Base-by-base conservation (phyloP, 1,140 invertebrate genomes). In the Rhyacophila brunnea region DNA sequence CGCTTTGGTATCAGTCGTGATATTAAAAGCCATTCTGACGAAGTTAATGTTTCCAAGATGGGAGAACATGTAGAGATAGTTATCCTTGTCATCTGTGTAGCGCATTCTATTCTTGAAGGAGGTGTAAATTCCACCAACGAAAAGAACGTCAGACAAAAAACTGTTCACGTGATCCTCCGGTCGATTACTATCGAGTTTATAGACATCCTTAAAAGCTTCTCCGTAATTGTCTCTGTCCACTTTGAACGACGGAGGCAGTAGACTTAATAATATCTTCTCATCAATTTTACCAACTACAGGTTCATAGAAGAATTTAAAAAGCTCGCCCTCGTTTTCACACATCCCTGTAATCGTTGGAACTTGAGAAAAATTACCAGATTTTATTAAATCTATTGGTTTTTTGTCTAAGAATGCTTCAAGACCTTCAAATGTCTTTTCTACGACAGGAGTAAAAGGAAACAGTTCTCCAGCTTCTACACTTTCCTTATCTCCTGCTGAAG, bases 1-100 rank as follows among this genome's bases (percentile, higher is more conserved):
- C 11, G 74, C 74, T 7, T 73, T 74, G 52, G 63, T 60, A 1
- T 68, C 68, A 28, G 23, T 28, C 6, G n/a, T 68, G 68, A 73
- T 70, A 14, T 70, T 67, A n/a, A 67, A 45, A 10, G 67, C 68
- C 46, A 67, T 71, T 46, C 75, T 77, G 4, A 75, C 54, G 51
- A 71, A 73, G 65, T 78, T 78, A 15, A 78, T 66, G 14, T 53
- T 62, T 20, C 76, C 74, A 62, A 72, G 71, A 48, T 77, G 74
- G 4, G 68, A 23, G 60, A 78, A 78, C 47, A 74, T 67, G 46
- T 77, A 70, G 62, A 75, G 75, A 19, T 75, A 72, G 1, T 72
- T 28, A 28, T 28, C 9, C 9, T 28, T 68, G 18, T 67, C 64
- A 57, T 66, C 69, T 11, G 67, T 35, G n/a, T 18, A 1, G 2